These are phyloP conservation scores for Falcaria lacertinaria DNA, from an alignment of 2,888 invertebrate species.

Conservation along the genomic window DNA sequence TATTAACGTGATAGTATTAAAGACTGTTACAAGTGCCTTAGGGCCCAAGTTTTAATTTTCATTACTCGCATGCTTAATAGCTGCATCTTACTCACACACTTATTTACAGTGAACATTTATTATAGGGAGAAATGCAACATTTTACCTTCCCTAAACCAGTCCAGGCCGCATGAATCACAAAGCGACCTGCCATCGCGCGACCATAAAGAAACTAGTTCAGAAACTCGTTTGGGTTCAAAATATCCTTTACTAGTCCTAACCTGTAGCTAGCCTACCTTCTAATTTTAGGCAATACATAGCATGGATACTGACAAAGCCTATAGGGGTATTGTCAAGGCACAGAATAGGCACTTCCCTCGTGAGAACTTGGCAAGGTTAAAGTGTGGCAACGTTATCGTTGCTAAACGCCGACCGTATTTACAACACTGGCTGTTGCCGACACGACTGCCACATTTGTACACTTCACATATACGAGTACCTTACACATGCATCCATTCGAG, in stretches of 20 bases:
- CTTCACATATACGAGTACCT: conserved; percentile 39
- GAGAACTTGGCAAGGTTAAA: conserved; percentile 77
- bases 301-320: conserved; percentile 67
- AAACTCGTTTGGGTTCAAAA: conserved; percentile 6
- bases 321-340: conserved; percentile 77
- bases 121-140: background rate
- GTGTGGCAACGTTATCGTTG: conserved; percentile 77
- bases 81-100: no score
- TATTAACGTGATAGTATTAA: no score
- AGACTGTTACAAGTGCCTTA: no score
- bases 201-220: conserved; percentile 19
- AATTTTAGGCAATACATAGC: conserved; percentile 58
- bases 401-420: conserved; percentile 76
- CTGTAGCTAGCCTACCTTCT: conserved; percentile 2
- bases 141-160: background rate
- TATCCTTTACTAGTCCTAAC: background rate
- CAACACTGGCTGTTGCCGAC: conserved; percentile 73
- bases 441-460: conserved; percentile 60
- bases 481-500: conserved; percentile 23
- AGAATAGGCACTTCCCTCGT: conserved; percentile 79
- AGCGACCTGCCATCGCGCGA: conserved; percentile 12
- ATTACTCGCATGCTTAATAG: no score
- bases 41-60: no score
- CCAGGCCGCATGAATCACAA: background rate
- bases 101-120: no score